A percentile compares a stretch with the other conserved stretches of the same genome.
phyloP scores from a whole-genome alignment of 2,797 vertebrate genomes.

The Mus minutoides region DNA sequence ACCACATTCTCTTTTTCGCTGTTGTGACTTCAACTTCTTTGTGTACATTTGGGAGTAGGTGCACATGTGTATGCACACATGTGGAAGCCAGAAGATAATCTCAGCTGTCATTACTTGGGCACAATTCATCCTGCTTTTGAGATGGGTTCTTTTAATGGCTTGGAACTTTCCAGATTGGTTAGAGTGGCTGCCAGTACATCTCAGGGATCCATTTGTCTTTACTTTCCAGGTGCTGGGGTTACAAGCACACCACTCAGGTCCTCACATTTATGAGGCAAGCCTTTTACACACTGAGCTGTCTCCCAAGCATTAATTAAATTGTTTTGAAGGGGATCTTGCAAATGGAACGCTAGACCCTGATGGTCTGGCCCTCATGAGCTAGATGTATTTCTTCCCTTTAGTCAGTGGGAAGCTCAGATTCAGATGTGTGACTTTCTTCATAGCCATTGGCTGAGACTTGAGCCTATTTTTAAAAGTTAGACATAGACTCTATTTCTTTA shows the following conservation, averaged over 20 bases:
- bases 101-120: neutral
- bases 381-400: neutral
- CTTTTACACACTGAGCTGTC: neutral
- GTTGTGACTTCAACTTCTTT: neutral
- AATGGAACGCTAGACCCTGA: rapidly evolving
- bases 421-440: neutral
- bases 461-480: neutral
- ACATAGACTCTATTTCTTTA: neutral
- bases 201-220: neutral
- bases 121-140: neutral
- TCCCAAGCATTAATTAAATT: neutral
- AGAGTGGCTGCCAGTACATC: neutral
- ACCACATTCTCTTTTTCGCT: neutral
- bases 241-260: neutral
- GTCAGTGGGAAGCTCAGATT: neutral
- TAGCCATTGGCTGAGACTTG: neutral
- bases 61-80: neutral
- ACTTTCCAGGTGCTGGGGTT: neutral
- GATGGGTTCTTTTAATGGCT: neutral
- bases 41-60: neutral
- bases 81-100: neutral
- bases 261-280: neutral
- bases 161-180: neutral
- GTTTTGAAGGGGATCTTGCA: neutral
- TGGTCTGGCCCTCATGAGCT: rapidly evolving